Base-by-base conservation (phyloP, 1,140 invertebrate genomes). In the Amphibalanus amphitrite region DNA sequence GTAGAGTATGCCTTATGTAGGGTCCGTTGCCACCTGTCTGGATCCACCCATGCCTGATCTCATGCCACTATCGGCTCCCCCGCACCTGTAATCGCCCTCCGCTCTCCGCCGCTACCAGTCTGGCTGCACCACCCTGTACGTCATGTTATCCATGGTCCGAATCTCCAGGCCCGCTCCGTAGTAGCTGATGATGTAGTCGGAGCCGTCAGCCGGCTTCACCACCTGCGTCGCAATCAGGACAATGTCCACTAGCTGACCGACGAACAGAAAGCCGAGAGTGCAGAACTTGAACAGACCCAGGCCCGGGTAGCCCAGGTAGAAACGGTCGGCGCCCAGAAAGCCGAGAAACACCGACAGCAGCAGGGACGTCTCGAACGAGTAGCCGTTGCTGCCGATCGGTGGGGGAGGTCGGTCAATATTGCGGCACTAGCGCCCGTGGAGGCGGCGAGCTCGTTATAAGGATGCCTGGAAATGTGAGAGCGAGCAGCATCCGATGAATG, bases 271-370 rank as follows among this genome's bases (percentile, higher is more conserved):
- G 10, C 96, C 96, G 30, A 98, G 82, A 0, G 95, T 98, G 78
- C 93, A 93, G 75, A 98, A 86, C 80, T 98, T 98, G 13, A 96
- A 85, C 69, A 98, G 81, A 0, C 95, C 95, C 73, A 98, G 86
- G 28, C 93, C 95, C 69, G 93, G 92, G 81, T 98, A 98, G 26
- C 96, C 96, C 3, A 98, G 83, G 79, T 98, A 98, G 81, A 98
- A 97, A 74, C 96, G 83, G 80, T 98, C 96, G 25, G 92, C 85
- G n/a, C 96, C 96, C 83, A 98, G 95, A 91, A 96, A 95, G 23
- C 76, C 76, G 28, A 86, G 77, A 78, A 98, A 98, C 68, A 98
- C 90, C 1, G 95, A 98, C 0, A 99, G 82, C 25, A 98, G 79
- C 69, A 98, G 79, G 0, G 95, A 88, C 68, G 91, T 94, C 79